A percentile compares a stretch with the other conserved stretches of the same genome.
Evolutionary conservation across 1,140 invertebrate species (phyloP).

Genomic region (Laupala kohalensis): DNA sequence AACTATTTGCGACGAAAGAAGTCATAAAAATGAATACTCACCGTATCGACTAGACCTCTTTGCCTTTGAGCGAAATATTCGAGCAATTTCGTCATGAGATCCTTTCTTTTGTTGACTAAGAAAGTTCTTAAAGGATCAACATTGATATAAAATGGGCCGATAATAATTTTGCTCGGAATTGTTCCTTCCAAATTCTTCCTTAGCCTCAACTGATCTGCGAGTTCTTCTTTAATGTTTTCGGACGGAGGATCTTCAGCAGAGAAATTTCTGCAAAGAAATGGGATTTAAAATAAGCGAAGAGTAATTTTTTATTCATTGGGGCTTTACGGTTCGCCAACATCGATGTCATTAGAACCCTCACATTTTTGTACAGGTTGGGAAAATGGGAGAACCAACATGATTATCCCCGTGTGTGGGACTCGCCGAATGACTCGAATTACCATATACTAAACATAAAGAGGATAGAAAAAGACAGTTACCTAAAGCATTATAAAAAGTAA

Average conservation of each 20-base stretch:
- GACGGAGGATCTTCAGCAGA: constrained; percentile 36
- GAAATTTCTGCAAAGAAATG: constrained; percentile 29
- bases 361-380: background rate
- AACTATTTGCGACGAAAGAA: too few relatives aligned
- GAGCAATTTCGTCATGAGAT: constrained; percentile 45
- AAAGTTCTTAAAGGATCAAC: constrained; percentile 37
- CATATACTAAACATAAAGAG: too few relatives aligned
- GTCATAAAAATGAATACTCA: constrained; percentile 23
- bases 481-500: background rate
- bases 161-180: constrained; percentile 42
- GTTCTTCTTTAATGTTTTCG: constrained; percentile 39
- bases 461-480: background rate
- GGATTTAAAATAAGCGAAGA: too few relatives aligned
- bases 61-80: constrained; percentile 42
- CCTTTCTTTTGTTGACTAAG: constrained; percentile 43
- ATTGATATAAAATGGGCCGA: constrained; percentile 54
- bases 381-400: background rate
- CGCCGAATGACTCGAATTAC: background rate
- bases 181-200: constrained; percentile 35
- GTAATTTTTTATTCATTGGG: too few relatives aligned
- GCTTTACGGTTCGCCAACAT: background rate
- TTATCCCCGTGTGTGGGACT: too few relatives aligned
- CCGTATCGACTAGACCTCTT: constrained; percentile 33
- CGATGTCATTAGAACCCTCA: too few relatives aligned
- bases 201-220: constrained; percentile 39